Conservation (phyloP, 2,797 vertebrate species). For the Cottoperca gobio region DNA sequence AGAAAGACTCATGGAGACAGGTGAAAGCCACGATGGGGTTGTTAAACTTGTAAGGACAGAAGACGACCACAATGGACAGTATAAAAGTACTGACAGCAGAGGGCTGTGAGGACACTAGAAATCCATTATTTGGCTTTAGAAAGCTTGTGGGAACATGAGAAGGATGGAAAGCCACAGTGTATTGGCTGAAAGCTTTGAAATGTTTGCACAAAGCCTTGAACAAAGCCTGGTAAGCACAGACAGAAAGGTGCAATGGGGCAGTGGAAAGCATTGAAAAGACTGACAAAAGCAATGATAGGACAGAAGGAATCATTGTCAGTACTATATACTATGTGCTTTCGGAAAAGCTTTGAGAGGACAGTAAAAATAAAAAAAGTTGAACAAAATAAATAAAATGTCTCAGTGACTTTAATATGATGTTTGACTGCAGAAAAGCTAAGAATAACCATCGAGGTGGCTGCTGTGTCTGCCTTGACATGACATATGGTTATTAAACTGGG, state of each 20-base stretch:
- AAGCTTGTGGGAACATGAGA: neutral
- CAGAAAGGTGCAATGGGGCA: neutral
- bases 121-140: neutral
- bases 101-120: neutral
- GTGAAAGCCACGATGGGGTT: neutral
- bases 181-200: neutral
- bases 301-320: neutral
- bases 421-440: neutral
- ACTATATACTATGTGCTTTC: neutral
- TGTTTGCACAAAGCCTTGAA: neutral
- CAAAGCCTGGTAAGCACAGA: neutral
- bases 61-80: neutral
- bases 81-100: neutral
- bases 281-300: neutral
- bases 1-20: neutral
- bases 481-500: conserved; percentile 22
- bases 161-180: neutral
- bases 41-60: neutral
- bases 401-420: neutral
- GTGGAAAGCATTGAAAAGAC: neutral
- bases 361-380: too few species aligned
- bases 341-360: neutral
- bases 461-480: neutral
- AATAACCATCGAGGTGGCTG: neutral
- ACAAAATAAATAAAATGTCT: neutral